Percentiles rank a stretch among this genome's conserved stretches.
Conservation (phyloP, 1,140 invertebrate genomes). For the Coelopa frigida region DNA sequence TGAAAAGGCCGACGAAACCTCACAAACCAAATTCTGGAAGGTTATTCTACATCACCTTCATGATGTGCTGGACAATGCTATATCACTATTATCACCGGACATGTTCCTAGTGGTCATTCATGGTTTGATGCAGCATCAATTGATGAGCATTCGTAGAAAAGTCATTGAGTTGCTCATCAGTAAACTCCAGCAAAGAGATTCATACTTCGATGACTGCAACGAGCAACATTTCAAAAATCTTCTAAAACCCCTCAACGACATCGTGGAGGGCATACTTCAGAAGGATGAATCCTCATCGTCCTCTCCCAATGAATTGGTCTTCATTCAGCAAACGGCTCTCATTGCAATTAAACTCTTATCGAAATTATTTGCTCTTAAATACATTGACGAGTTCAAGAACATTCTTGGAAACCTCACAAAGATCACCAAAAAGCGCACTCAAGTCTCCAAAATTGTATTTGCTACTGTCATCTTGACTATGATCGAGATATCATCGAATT, state of each 20-base stretch:
- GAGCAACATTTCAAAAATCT: conserved; percentile 50
- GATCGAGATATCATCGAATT: conserved; percentile 65
- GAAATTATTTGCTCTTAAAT: conserved; percentile 55
- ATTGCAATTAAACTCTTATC: conserved; percentile 74
- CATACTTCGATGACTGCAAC: conserved; percentile 50
- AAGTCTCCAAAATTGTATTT: conserved; percentile 59
- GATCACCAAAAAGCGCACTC: conserved; percentile 51
- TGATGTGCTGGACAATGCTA: conserved; percentile 68
- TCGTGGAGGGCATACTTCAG: conserved; percentile 56
- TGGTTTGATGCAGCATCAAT: conserved; percentile 60
- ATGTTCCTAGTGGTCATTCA: conserved; percentile 71
- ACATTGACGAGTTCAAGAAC: conserved; percentile 58
- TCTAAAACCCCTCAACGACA: conserved; percentile 54
- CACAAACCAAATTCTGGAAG: conserved; percentile 67
- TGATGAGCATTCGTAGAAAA: conserved; percentile 65
- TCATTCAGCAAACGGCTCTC: conserved; percentile 72
- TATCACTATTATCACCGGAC: conserved; percentile 65
- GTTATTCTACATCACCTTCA: conserved; percentile 68
- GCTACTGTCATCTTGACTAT: conserved; percentile 71
- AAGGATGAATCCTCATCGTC: conserved; percentile 33
- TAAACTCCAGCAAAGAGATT: conserved; percentile 62
- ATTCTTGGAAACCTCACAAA: conserved; percentile 57
- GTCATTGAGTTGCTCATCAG: conserved; percentile 76
- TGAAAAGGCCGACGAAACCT: conserved; percentile 45
- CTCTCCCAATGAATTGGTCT: conserved; percentile 49